Percentiles rank a stretch among this genome's conserved stretches.
Evolutionary conservation across 2,113 vertebrate species (phyloP).

Genomic region (Dipodomys stephensi): DNA sequence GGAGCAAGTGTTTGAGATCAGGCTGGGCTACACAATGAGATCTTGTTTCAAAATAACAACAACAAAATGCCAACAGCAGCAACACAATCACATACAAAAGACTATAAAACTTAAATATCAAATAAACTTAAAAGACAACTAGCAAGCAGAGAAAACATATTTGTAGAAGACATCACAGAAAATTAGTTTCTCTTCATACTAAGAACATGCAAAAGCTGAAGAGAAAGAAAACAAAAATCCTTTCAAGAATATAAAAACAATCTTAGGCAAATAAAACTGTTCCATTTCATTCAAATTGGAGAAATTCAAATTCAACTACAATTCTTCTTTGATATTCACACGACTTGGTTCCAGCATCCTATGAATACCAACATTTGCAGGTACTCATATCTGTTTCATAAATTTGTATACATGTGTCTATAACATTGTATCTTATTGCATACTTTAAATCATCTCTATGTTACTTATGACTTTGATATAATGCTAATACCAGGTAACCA

Average conservation of each 20-base stretch:
- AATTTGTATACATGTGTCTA: too few species aligned
- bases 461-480: neutral
- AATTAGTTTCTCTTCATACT: neutral
- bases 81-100: neutral
- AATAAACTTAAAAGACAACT: neutral
- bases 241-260: neutral
- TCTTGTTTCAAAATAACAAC: too few species aligned
- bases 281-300: neutral
- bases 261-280: neutral
- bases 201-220: neutral
- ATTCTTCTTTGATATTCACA: neutral
- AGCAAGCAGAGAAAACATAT: neutral
- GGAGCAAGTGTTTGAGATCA: too few species aligned
- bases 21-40: too few species aligned
- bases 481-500: neutral
- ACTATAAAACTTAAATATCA: neutral
- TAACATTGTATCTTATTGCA: neutral
- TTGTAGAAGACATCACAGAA: neutral
- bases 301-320: conserved; percentile 1
- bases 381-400: neutral
- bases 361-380: too few species aligned
- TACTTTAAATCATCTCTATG: neutral
- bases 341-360: neutral
- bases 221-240: neutral
- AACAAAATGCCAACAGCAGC: too few species aligned